Conservation (phyloP, 2,113 vertebrate species). For the Rhinoptilus africanus region DNA sequence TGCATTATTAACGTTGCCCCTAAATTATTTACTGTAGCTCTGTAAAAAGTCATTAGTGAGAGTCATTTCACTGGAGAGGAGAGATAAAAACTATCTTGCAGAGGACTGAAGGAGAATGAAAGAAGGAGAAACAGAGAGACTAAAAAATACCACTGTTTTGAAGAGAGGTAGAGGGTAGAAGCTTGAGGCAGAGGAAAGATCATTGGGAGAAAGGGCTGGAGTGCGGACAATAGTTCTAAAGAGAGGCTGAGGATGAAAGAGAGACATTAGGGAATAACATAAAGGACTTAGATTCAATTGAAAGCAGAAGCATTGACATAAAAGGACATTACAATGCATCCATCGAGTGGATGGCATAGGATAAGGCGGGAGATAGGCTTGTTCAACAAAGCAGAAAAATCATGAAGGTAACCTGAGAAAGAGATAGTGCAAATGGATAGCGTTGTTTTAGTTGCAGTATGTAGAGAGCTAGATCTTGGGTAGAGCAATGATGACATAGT, state of each 20-base stretch:
- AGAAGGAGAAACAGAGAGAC: not conserved
- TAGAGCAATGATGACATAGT: not conserved
- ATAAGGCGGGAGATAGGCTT: not conserved
- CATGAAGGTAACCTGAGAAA: not conserved
- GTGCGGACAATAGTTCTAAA: not conserved
- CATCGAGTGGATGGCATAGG: not conserved
- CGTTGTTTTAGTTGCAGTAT: not conserved
- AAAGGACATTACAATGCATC: not conserved
- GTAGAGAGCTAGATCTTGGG: not conserved
- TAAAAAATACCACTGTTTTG: not conserved
- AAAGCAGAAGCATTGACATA: not conserved
- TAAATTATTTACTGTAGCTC: constrained; percentile 59
- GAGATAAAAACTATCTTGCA: not conserved
- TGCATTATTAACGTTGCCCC: constrained; percentile 10
- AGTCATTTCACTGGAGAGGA: not conserved
- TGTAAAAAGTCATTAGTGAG: constrained; percentile 22
- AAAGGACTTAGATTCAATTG: not conserved
- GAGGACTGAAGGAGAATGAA: not conserved
- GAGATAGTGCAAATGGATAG: not conserved
- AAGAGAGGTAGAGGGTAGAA: not conserved
- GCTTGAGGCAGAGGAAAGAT: not conserved
- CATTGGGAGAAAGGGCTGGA: not conserved
- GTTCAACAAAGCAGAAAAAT: not conserved
- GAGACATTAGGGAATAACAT: not conserved
- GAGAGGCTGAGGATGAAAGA: not conserved